Evolutionary conservation across 2,113 vertebrate genomes (phyloP), one percentile per base, ranked within the genome.

Genomic region (Rhea americana): DNA sequence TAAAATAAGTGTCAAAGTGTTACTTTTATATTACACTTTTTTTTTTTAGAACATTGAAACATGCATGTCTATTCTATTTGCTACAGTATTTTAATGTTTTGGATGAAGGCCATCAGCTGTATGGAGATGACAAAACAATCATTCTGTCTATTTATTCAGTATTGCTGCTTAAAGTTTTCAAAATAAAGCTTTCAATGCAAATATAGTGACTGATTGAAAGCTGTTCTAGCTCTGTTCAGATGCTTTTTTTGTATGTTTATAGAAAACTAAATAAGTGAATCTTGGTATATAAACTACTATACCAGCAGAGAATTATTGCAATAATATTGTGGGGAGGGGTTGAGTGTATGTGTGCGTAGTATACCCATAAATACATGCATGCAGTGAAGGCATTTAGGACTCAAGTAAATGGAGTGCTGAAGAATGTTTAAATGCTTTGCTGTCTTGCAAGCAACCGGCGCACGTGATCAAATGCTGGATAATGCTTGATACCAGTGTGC

Each of bases 131-230:
- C 93, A 95, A 92, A 97, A 97, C 97, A 96, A 95, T 96, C 95
- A 89, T 94, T 94, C 94, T 96, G 95, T 95, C 95, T 98, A 97
- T 97, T 97, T 97, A 97, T 97, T 98, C 96, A 95, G 92, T 96
- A 90, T 96, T 97, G 97, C 97, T 98, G 97, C 97, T 97, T 97
- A 87, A 85, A 63, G 17, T 94, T 97, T 96, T 95, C 94, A 83
- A 90, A 96, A 92, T 90, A 97, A 93, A 97, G 95, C 97, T 97
- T 96, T 94, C 79, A 45, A 84, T 82, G 94, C 96, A 92, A 96
- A 93, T 91, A 63, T 87, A 95, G 68, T 85, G 92, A 95, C 93
- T 89, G 90, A 86, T 51, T 95, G 96, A 89, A 96, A 97, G 96
- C 95, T 84, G 76, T 89, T 74, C 66, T 86, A 96, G 95, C 89